phyloP scores from a whole-genome alignment of 2,888 invertebrate species.

The Nycteola revayana region DNA sequence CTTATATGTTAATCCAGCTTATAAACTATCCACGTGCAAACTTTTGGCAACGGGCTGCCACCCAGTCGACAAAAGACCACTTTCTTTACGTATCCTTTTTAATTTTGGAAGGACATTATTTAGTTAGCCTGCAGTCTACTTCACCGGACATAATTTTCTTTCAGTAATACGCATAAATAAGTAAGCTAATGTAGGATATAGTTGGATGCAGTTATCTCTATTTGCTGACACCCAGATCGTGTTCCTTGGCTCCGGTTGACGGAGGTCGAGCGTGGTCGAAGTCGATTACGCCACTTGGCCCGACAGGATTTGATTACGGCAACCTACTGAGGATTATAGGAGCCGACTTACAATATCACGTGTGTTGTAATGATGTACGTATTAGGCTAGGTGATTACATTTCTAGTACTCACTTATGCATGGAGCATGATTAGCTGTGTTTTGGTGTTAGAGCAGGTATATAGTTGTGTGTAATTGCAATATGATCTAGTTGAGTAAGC shows the following conservation, averaged over 20 bases:
- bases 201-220: constrained; percentile 48
- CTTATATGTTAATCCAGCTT: no score
- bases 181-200: constrained; percentile 16
- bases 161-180: constrained; percentile 37
- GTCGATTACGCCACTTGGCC: constrained; percentile 61
- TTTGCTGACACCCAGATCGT: constrained; percentile 54
- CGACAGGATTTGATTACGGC: constrained; percentile 64
- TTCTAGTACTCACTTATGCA: constrained; percentile 1
- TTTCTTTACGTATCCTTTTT: no score
- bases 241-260: constrained; percentile 64
- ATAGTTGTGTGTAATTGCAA: no score
- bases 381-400: constrained; percentile 21
- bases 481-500: no score
- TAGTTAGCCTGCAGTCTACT: no score
- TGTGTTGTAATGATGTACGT: constrained; percentile 32
- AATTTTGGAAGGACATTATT: no score
- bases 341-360: constrained; percentile 30
- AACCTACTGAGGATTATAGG: constrained; percentile 46
- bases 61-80: no score
- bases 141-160: no score
- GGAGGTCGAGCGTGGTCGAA: constrained; percentile 67
- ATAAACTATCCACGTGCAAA: no score
- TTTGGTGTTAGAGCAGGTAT: no score
- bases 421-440: no score
- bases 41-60: no score